Base-by-base conservation (phyloP, 2,797 vertebrate genomes). In the Typhlichthys eigenmanni region DNA sequence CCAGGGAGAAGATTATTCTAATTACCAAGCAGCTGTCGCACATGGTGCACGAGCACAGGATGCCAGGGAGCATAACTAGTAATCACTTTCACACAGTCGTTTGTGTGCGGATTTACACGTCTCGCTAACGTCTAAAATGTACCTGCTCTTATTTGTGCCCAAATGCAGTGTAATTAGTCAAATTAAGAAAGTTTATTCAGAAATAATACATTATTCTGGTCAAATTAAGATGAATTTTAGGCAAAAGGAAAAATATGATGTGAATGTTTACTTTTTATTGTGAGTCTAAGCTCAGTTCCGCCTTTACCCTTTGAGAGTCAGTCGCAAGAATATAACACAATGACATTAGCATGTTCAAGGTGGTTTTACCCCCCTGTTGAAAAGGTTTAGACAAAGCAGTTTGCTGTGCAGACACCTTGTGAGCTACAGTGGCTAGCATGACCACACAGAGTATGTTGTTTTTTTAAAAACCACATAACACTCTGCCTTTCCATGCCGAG, bases 1-100 rank as follows among this genome's bases (percentile, higher is more conserved):
- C 87, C 77, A 87, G 82, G 86, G 87, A 91, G 90, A 87, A 89
- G 90, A 91, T 93, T 91, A 92, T 92, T 92, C 87, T 91, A 92
- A 92, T 92, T 90, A 91, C 89, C 84, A 86, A 82, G 75, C 82
- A 88, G 84, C 89, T 90, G 90, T 87, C 87, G 84, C 74, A 61
- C 87, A 90, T 82, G 82, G 84, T 79, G 85, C 82, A 83, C 69
- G 81, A 88, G 83, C 85, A 74, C 75, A 82, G 85, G 82, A 88
- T 84, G 83, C 84, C 80, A 88, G 79, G 77, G 83, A 91, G 83
- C 83, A 83, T 82, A 84, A 83, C 78, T 78, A 77, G 80, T 85
- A 85, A 87, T 87, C 84, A 89, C 76, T 84, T 86, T 74, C 84
- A 83, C 83, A 80, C 79, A 83, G 86, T 90, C 83, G 78, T 84